Base-by-base conservation (phyloP, 1,140 invertebrate genomes). In the Rhopalosiphum padi region DNA sequence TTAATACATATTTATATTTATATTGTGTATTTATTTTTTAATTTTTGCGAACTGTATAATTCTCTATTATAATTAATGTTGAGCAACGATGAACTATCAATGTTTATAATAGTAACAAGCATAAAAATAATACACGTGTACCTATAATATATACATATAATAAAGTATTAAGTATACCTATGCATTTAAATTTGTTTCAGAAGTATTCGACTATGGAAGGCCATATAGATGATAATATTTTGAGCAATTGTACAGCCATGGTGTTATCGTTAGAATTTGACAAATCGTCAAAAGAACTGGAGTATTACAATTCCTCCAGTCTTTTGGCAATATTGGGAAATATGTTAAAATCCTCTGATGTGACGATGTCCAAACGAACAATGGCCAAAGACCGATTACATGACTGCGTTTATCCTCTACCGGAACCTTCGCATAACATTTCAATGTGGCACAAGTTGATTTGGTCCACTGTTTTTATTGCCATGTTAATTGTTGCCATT, bases 401-500 rank as follows among this genome's bases (percentile, higher is more conserved):
- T 3, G 95, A 95, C 18, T 95, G 95, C 85, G 85, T 95, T 1
- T 94, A 94, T 35, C 94, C 94, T 15, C 91, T 94, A n/a, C 94
- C 95, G 15, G 94, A 94, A 83, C 94, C 94, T 22, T 95, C 95
- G 2, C 95, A 95, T 60, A 94, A 95, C 89, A 87, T 97, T 95
- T 95, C 96, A 1, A 95, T 95, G 93, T 97, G 96, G 96, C 96
- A 96, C 25, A 96, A 97, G 94, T 96, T 96, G 86, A 35, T 41
- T 25, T 98, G 97, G 97, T 96, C 96, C 41, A 95, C 96, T 30
- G 95, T 98, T 30, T 97, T 97, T 93, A 96, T 96, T 0, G 96
- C 97, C 82, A 98, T 98, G 96, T 95, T 98, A 23, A 95, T 97
- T 43, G 96, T 98, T 18, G 97, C 98, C 5, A 97, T 97, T 60